Evolutionary conservation across 2,797 vertebrate genomes (phyloP).

Genomic region (Danio kyathit): DNA sequence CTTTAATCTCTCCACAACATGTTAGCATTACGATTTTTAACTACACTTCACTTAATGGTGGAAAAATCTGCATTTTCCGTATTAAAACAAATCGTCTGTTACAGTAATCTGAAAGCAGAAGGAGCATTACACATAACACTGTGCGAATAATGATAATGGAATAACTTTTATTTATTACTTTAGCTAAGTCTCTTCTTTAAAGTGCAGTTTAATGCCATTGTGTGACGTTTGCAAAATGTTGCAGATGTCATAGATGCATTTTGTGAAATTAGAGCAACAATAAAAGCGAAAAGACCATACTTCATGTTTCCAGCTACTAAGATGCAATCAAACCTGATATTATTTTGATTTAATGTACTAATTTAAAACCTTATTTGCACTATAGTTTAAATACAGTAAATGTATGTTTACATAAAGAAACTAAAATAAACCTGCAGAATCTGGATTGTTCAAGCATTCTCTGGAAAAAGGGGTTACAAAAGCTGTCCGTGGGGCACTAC

Average conservation of each 20-base stretch:
- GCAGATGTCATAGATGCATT: conserved; percentile 44
- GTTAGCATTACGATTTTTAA: conserved; percentile 82
- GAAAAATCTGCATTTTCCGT: conserved; percentile 76
- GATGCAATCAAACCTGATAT: background rate
- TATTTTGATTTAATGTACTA: background rate
- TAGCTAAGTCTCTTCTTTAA: conserved; percentile 14
- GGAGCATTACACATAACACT: conserved; percentile 67
- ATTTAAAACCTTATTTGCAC: background rate
- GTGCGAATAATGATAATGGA: conserved; percentile 52
- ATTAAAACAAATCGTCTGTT: conserved; percentile 78
- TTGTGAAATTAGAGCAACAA: background rate
- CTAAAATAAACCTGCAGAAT: background rate
- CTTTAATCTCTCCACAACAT: conserved; percentile 79
- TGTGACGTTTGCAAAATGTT: conserved; percentile 66
- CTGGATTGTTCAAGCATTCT: background rate
- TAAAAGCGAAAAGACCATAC: conserved; percentile 6
- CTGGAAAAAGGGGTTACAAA: background rate
- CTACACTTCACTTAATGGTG: conserved; percentile 77
- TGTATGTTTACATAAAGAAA: background rate
- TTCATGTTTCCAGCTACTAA: background rate
- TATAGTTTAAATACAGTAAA: background rate
- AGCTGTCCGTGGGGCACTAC: no score
- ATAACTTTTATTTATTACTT: conserved; percentile 62
- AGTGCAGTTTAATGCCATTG: conserved; percentile 58
- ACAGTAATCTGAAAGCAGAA: conserved; percentile 75